Evolutionary conservation across 2,797 vertebrate species (phyloP).

Genomic region (Siniperca undulata): DNA sequence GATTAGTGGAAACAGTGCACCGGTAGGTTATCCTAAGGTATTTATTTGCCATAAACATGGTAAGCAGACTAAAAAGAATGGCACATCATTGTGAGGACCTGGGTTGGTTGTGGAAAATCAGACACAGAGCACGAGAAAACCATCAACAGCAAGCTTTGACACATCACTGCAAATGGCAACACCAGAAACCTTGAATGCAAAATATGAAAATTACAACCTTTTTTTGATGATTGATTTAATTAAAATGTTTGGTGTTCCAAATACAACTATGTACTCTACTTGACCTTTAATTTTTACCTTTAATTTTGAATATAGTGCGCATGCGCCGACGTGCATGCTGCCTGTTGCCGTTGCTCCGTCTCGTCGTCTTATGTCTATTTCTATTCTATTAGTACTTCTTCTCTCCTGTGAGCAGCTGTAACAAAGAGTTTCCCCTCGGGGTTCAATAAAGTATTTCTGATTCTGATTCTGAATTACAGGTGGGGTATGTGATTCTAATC

Average conservation of each 20-base stretch:
- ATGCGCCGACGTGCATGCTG: no score
- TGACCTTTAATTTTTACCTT: constrained; percentile 31
- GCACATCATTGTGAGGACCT: background rate
- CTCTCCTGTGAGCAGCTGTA: no score
- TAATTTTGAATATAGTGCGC: no score
- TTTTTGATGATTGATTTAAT: constrained; percentile 11
- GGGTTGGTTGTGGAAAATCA: background rate
- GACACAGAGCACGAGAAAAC: background rate
- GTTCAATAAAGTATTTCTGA: no score
- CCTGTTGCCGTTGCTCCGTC: no score
- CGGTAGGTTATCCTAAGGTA: background rate
- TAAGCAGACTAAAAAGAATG: background rate
- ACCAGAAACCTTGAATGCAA: background rate
- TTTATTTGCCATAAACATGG: background rate
- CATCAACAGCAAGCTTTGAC: background rate
- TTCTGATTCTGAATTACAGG: no score
- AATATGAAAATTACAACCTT: background rate
- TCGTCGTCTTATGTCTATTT: no score
- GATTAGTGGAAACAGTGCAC: background rate
- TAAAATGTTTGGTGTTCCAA: constrained; percentile 13
- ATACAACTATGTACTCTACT: background rate
- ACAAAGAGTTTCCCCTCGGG: no score
- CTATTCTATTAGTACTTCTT: no score
- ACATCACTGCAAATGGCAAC: background rate
- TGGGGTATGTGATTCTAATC: no score